Conservation (phyloP, 1,140 invertebrate species). For the Subanguina moxae region DNA sequence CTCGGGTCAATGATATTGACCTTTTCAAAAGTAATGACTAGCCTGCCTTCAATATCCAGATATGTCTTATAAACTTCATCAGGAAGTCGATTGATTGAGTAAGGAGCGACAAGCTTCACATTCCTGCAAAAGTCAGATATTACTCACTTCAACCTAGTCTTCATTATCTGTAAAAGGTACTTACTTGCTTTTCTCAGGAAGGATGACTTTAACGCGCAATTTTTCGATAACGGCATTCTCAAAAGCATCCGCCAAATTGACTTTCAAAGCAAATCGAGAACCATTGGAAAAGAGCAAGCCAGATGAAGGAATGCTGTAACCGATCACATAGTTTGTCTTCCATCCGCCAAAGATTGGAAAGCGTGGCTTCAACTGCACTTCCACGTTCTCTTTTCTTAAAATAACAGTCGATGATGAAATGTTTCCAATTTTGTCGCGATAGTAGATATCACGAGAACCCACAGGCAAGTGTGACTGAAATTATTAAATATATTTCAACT, state of each 20-base stretch:
- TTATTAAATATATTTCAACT: constrained; percentile 19
- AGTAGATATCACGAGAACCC: constrained; percentile 83
- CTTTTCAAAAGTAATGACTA: constrained; percentile 79
- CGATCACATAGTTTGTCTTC: constrained; percentile 85
- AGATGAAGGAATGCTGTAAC: constrained; percentile 94
- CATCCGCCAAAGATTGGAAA: constrained; percentile 98
- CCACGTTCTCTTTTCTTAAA: constrained; percentile 74
- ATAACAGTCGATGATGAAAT: constrained; percentile 93
- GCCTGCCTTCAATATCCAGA: constrained; percentile 84
- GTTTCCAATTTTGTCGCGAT: constrained; percentile 96
- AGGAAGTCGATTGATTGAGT: constrained; percentile 70
- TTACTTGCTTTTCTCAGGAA: constrained; percentile 80
- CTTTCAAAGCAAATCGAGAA: constrained; percentile 71
- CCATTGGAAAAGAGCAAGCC: constrained; percentile 84
- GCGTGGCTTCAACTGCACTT: constrained; percentile 85
- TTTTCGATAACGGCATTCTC: constrained; percentile 93
- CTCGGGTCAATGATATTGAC: constrained; percentile 87
- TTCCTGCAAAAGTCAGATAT: too few relatives aligned
- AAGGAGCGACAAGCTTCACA: constrained; percentile 78
- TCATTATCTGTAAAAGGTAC: constrained; percentile 28
- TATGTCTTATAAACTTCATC: constrained; percentile 84
- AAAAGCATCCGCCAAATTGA: constrained; percentile 89
- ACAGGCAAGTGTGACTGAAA: constrained; percentile 78
- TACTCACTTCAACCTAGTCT: too few relatives aligned
- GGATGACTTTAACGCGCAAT: constrained; percentile 79